phyloP scores from a whole-genome alignment of 2,888 invertebrate genomes.

The Sialis lutaria region DNA sequence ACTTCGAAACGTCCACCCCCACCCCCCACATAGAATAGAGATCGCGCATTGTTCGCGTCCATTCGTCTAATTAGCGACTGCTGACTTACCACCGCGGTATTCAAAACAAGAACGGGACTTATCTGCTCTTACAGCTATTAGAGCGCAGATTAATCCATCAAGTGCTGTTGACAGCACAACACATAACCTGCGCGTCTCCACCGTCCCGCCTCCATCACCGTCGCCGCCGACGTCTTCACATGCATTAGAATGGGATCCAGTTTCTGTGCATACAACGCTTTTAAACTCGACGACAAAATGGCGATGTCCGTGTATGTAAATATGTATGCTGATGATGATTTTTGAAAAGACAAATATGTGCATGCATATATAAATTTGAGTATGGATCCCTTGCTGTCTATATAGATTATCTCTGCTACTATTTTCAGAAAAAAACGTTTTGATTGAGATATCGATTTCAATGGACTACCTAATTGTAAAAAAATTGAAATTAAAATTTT shows the following conservation, averaged over 20 bases:
- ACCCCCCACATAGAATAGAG: no score
- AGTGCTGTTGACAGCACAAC: slow-evolving; percentile 9
- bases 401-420: no score
- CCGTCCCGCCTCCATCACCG: neutral
- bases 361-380: no score
- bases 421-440: no score
- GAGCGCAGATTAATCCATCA: slow-evolving; percentile 28
- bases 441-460: no score
- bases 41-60: slow-evolving; percentile 18
- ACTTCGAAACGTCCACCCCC: no score
- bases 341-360: no score
- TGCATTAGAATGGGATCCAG: neutral
- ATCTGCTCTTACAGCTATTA: slow-evolving; percentile 30
- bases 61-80: slow-evolving; percentile 29
- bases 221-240: neutral
- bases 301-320: neutral
- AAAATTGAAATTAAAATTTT: no score
- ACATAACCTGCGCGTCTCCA: neutral
- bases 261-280: neutral
- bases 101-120: slow-evolving; percentile 26
- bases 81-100: slow-evolving; percentile 16
- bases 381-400: no score
- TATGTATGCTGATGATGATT: neutral
- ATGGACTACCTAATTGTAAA: no score
- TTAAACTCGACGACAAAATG: no score